These are phyloP conservation scores for Denticeps clupeoides DNA, from an alignment of 2,797 vertebrate species.

Conservation along the genomic window DNA sequence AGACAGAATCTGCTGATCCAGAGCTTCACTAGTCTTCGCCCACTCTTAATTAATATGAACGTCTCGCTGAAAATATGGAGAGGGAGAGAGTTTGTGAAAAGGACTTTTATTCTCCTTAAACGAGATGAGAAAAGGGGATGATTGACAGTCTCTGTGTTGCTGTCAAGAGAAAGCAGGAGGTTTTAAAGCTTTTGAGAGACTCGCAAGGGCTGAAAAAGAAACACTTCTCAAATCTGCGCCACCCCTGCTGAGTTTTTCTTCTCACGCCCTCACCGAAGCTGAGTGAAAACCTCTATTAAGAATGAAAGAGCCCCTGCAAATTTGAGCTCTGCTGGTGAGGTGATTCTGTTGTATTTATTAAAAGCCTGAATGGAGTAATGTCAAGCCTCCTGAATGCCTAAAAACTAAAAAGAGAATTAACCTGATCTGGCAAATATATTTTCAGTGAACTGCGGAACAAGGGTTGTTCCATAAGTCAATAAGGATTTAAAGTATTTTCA, in stretches of 20 bases:
- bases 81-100: background rate
- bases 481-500: no score
- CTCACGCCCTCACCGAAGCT: background rate
- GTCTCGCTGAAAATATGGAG: background rate
- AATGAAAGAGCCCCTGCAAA: background rate
- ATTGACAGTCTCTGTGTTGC: conserved; percentile 22
- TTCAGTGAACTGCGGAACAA: no score
- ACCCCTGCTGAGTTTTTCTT: background rate
- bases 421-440: no score
- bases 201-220: background rate
- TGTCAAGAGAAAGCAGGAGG: background rate
- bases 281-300: background rate
- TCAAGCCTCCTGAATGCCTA: no score
- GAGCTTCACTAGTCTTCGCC: background rate
- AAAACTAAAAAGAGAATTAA: no score
- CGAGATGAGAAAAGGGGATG: conserved; percentile 12
- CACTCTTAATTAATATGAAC: conserved; percentile 1
- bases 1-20: background rate
- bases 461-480: no score
- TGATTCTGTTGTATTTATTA: no score
- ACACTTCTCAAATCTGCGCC: background rate
- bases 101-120: background rate
- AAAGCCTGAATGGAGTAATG: no score
- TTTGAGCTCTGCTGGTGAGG: no score
- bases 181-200: background rate